These are phyloP conservation scores for Rhea pennata DNA, from an alignment of 2,113 vertebrate genomes.

Conservation along the genomic window DNA sequence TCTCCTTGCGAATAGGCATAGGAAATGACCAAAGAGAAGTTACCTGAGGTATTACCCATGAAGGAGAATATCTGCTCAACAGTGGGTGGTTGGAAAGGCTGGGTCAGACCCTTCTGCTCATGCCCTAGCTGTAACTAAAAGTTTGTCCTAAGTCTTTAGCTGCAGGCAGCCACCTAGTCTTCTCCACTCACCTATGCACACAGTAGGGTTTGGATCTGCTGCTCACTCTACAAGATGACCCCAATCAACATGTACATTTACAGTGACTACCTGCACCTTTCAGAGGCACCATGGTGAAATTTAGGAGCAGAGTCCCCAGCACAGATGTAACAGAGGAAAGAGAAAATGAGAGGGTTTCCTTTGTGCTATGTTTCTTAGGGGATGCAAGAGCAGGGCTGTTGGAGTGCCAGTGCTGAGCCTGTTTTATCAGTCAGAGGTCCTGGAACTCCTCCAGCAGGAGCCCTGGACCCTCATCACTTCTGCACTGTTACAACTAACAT, in stretches of 20 bases:
- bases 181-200: accelerated
- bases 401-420: background rate
- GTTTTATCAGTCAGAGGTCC: background rate
- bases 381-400: background rate
- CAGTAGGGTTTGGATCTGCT: background rate
- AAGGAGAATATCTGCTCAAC: background rate
- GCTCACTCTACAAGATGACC: background rate
- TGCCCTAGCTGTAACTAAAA: background rate
- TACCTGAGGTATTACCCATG: background rate
- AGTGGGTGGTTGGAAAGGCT: background rate
- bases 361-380: background rate
- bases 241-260: background rate
- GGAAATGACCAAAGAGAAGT: background rate
- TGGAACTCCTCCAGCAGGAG: background rate
- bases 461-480: background rate
- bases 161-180: background rate
- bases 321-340: background rate
- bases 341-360: background rate
- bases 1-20: background rate
- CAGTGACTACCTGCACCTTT: background rate
- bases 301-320: background rate
- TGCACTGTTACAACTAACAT: background rate
- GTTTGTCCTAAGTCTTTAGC: background rate
- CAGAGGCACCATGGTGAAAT: background rate
- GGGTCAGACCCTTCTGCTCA: background rate